A percentile compares a stretch with the other conserved stretches of the same genome.
Evolutionary conservation across 2,888 invertebrate genomes (phyloP).

Genomic region (Dynastes grantii): DNA sequence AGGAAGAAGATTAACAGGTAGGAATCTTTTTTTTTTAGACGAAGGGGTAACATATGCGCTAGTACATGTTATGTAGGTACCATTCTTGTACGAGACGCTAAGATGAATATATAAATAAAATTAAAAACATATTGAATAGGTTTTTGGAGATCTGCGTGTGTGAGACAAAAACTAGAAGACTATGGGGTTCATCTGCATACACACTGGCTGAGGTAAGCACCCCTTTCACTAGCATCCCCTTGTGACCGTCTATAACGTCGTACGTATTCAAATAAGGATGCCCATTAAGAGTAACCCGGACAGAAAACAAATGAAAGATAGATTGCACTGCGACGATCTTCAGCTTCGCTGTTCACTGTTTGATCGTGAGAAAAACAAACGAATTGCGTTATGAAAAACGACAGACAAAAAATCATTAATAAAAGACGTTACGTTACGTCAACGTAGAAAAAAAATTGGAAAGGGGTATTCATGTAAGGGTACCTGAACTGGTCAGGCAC

Average conservation of each 20-base stretch:
- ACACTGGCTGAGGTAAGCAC: conserved; percentile 45
- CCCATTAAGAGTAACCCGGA: conserved; percentile 55
- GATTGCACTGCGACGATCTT: conserved; percentile 51
- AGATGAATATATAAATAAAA: conserved; percentile 59
- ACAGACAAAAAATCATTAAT: conserved; percentile 1
- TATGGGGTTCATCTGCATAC: conserved; percentile 59
- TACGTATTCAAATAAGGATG: conserved; percentile 60
- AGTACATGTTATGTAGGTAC: background rate
- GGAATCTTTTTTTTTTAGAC: conserved; percentile 21
- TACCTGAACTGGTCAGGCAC: background rate
- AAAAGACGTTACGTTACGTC: conserved; percentile 1
- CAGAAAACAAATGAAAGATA: conserved; percentile 61
- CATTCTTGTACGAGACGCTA: conserved; percentile 32
- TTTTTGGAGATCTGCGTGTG: conserved; percentile 52
- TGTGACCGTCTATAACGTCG: background rate
- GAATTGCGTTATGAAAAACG: conserved; percentile 19
- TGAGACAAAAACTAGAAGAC: conserved; percentile 58
- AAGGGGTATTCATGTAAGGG: background rate
- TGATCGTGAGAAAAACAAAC: conserved; percentile 59
- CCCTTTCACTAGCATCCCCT: conserved; percentile 16
- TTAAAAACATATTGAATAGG: conserved; percentile 54
- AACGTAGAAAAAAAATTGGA: background rate
- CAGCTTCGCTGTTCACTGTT: conserved; percentile 29
- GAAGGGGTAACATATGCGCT: no score
- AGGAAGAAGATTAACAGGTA: background rate